These are phyloP conservation scores for Gonatopus flavifemur DNA, from an alignment of 1,140 invertebrate species.

Conservation along the genomic window DNA sequence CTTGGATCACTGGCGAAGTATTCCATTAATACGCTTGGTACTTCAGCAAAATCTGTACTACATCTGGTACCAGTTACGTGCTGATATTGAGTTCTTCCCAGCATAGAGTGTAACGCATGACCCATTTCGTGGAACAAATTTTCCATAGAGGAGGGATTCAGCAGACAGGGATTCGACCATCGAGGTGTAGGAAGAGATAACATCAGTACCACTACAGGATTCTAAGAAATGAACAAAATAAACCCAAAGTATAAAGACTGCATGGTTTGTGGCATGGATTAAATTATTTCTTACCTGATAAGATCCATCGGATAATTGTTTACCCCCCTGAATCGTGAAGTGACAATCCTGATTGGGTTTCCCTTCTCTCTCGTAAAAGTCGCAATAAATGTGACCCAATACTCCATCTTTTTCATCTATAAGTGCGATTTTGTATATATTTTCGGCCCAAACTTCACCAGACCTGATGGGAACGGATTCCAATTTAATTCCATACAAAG, in stretches of 20 bases:
- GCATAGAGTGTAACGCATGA: slow-evolving; percentile 98
- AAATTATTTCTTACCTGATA: slow-evolving; percentile 69
- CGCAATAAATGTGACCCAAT: slow-evolving; percentile 96
- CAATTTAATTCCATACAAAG: slow-evolving; percentile 79
- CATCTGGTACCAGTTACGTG: slow-evolving; percentile 97
- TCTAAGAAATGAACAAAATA: slow-evolving; percentile 58
- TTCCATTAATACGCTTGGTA: slow-evolving; percentile 98
- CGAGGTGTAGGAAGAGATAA: slow-evolving; percentile 78
- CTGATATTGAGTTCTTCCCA: slow-evolving; percentile 92
- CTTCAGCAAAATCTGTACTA: slow-evolving; percentile 97
- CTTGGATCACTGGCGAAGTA: slow-evolving; percentile 91
- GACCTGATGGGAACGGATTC: slow-evolving; percentile 63
- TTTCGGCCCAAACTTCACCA: slow-evolving; percentile 83
- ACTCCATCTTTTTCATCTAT: slow-evolving; percentile 75
- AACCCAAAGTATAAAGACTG: not conserved
- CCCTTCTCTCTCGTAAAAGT: slow-evolving; percentile 86
- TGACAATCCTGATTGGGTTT: slow-evolving; percentile 98
- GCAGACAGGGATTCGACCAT: slow-evolving; percentile 75
- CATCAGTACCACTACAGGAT: slow-evolving; percentile 93
- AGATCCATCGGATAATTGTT: slow-evolving; percentile 73
- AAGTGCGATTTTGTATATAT: slow-evolving; percentile 88
- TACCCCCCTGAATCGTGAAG: slow-evolving; percentile 95
- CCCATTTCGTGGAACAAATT: slow-evolving; percentile 99
- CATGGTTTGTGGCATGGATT: not conserved
- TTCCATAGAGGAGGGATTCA: slow-evolving; percentile 84